phyloP scores from a whole-genome alignment of 2,113 vertebrate genomes.

The Geococcyx californianus region DNA sequence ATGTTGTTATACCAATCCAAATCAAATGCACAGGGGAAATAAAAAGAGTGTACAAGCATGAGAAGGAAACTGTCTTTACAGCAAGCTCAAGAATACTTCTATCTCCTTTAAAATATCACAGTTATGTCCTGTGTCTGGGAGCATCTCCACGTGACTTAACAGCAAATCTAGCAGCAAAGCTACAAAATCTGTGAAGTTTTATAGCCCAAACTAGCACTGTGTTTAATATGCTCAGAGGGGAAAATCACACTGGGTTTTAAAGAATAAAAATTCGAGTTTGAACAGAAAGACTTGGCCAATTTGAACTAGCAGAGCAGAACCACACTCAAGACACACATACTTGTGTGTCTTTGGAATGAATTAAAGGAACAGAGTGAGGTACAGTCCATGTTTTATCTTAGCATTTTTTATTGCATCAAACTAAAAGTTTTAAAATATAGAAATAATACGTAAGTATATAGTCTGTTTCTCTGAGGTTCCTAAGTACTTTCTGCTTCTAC shows the following conservation, averaged over 20 bases:
- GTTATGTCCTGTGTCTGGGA: background rate
- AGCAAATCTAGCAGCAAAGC: background rate
- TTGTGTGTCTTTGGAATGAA: background rate
- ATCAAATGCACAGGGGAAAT: background rate
- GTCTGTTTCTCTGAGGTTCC: background rate
- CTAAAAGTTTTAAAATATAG: background rate
- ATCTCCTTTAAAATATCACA: background rate
- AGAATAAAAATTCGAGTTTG: background rate
- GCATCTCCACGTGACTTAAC: background rate
- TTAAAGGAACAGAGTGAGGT: background rate
- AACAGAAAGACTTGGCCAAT: background rate
- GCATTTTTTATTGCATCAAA: background rate
- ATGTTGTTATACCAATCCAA: background rate
- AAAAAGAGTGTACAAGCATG: accelerated
- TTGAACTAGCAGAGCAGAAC: background rate
- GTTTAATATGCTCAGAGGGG: background rate
- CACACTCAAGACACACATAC: background rate
- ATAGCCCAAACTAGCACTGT: background rate
- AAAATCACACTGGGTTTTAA: background rate
- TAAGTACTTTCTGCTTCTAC: background rate
- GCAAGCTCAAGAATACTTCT: background rate
- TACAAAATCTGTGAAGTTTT: background rate
- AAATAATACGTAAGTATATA: background rate
- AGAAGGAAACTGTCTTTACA: background rate
- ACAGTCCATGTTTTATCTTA: background rate